These are phyloP conservation scores for Drosophila ananassae DNA, from an alignment of 1,140 invertebrate genomes.

Conservation along the genomic window DNA sequence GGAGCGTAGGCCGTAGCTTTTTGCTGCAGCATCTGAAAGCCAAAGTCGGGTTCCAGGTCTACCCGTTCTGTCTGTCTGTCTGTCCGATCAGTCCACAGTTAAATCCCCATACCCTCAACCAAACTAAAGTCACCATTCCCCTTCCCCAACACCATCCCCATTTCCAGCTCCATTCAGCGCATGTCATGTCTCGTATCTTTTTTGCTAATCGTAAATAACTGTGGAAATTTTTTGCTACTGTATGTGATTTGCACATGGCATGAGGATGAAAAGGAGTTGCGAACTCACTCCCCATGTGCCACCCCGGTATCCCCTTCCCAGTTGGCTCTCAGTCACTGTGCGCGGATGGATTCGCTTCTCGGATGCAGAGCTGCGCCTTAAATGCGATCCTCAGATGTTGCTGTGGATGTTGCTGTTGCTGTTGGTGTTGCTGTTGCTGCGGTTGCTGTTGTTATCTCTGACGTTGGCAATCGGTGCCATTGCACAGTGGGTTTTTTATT, in stretches of 20 bases:
- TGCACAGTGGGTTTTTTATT: conserved; percentile 25
- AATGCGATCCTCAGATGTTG: conserved; percentile 43
- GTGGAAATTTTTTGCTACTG: conserved; percentile 83
- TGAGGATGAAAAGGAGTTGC: conserved; percentile 60
- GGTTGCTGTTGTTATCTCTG: conserved; percentile 55
- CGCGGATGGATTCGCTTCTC: conserved; percentile 38
- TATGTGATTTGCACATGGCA: conserved; percentile 77
- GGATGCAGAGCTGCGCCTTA: conserved; percentile 53
- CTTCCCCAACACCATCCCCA: background rate
- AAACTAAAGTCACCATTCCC: background rate
- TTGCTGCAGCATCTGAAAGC: conserved; percentile 2
- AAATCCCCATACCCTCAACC: background rate
- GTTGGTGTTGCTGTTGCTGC: conserved; percentile 26
- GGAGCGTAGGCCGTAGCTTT: conserved; percentile 30
- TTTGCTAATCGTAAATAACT: conserved; percentile 83
- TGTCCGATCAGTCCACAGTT: conserved; percentile 38
- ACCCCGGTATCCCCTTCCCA: background rate
- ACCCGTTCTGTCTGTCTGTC: conserved; percentile 32
- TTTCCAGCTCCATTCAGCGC: conserved; percentile 63
- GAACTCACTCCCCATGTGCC: conserved; percentile 36
- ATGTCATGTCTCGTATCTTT: conserved; percentile 80
- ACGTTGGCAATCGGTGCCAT: conserved; percentile 46
- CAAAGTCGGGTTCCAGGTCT: conserved; percentile 12
- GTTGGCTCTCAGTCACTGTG: conserved; percentile 6
- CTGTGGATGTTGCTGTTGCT: conserved; percentile 22